phyloP scores from a whole-genome alignment of 2,797 vertebrate species.

The Coregonus sp. region DNA sequence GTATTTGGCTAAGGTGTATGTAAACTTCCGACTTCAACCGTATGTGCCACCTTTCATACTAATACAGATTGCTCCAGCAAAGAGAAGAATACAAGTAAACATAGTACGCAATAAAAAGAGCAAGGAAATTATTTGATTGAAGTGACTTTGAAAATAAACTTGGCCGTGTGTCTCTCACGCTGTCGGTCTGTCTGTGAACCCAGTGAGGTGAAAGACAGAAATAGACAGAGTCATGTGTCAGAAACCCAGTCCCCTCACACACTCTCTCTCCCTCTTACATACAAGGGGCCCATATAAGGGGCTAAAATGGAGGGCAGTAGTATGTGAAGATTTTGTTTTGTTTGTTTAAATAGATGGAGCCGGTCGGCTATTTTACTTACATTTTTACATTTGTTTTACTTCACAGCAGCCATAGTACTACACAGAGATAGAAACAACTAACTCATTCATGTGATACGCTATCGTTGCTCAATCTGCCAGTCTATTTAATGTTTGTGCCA shows the following conservation, averaged over 20 bases:
- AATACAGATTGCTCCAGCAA: neutral
- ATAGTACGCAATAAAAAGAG: neutral
- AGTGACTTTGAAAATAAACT: neutral
- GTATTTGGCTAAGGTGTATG: no score
- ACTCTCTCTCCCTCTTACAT: neutral
- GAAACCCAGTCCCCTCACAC: slow-evolving; percentile 20
- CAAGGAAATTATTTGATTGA: neutral
- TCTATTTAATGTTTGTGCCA: neutral
- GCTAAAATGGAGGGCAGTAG: neutral
- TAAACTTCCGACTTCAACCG: no score
- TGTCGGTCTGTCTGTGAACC: neutral
- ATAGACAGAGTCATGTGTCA: slow-evolving; percentile 65
- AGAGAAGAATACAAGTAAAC: neutral
- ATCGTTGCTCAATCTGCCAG: neutral
- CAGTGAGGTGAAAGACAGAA: slow-evolving; percentile 39
- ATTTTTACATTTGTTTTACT: neutral
- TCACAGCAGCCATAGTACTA: neutral
- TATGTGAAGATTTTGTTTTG: neutral
- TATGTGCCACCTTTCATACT: neutral
- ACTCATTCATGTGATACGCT: neutral
- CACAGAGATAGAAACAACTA: neutral
- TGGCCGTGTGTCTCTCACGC: neutral
- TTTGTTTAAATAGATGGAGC: neutral
- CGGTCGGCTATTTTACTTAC: neutral
- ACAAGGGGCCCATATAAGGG: neutral